Percentiles rank a stretch among this genome's conserved stretches.
Evolutionary conservation across 2,797 vertebrate species (phyloP).

Genomic region (Epinephelus malabaricus): DNA sequence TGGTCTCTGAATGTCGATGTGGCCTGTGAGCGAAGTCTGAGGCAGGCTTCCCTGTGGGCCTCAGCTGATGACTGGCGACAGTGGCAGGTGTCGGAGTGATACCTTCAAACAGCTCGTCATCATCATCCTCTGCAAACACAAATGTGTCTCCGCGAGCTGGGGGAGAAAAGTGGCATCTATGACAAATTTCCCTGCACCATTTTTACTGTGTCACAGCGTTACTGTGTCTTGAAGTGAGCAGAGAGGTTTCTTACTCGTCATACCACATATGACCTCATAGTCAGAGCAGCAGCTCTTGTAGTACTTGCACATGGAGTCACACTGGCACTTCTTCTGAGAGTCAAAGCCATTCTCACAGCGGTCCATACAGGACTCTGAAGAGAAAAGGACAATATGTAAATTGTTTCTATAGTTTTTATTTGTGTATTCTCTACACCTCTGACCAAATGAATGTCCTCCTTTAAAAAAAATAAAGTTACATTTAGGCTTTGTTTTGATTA

Average conservation of each 20-base stretch:
- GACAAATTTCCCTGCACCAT: not conserved
- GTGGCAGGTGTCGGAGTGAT: constrained; percentile 19
- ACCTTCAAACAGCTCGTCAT: constrained; percentile 49
- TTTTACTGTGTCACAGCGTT: not conserved
- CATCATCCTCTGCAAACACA: constrained; percentile 88
- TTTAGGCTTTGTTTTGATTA: constrained; percentile 20
- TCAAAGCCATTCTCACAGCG: constrained; percentile 91
- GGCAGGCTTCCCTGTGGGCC: not conserved
- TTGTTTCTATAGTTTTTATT: not conserved
- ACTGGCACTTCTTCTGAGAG: constrained; percentile 88
- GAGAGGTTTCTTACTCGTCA: constrained; percentile 83
- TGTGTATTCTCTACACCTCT: not conserved
- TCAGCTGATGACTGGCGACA: not conserved
- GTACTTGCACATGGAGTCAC: constrained; percentile 93
- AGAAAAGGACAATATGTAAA: constrained; percentile 9
- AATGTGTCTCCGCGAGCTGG: constrained; percentile 95
- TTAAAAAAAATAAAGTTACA: constrained; percentile 23
- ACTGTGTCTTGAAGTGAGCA: not conserved
- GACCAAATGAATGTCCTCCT: not conserved
- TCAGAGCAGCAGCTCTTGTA: constrained; percentile 95
- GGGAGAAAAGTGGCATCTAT: constrained; percentile 27
- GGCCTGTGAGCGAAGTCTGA: constrained; percentile 36
- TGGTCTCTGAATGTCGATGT: constrained; percentile 6
- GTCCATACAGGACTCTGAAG: constrained; percentile 90
- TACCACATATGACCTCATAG: constrained; percentile 85